Conservation (phyloP, 2,888 invertebrate species). For the Ophion slaviceki region DNA sequence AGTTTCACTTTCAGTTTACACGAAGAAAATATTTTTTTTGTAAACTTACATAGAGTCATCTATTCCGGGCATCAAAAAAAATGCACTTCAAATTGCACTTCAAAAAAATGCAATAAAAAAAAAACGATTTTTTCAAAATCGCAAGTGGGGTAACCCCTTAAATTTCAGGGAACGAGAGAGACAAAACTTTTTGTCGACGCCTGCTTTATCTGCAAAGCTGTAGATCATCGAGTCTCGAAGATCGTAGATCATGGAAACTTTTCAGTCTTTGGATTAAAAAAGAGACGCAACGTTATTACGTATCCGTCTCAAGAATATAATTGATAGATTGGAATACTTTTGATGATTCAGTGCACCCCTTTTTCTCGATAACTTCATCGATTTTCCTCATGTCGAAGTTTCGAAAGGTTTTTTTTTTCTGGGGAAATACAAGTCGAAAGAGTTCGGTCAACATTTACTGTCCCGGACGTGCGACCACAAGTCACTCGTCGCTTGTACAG, state of each 20-base stretch:
- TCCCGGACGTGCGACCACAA: not conserved
- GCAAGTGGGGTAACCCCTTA: too few relatives aligned
- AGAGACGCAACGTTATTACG: not conserved
- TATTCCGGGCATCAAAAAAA: too few relatives aligned
- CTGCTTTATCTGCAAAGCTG: conserved; percentile 6
- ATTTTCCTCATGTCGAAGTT: not conserved
- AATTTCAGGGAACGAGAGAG: conserved; percentile 3
- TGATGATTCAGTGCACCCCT: not conserved
- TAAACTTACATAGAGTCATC: too few relatives aligned
- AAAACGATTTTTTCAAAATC: too few relatives aligned
- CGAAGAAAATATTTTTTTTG: too few relatives aligned
- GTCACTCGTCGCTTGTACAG: not conserved
- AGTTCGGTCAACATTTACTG: not conserved
- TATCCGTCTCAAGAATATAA: not conserved
- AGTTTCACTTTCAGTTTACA: too few relatives aligned
- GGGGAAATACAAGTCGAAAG: not conserved
- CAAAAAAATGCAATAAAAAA: too few relatives aligned
- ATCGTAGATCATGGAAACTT: conserved; percentile 47
- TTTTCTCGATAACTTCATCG: not conserved
- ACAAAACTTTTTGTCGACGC: conserved; percentile 52
- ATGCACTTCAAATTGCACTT: too few relatives aligned
- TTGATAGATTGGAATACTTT: not conserved
- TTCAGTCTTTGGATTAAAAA: not conserved
- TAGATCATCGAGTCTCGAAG: conserved; percentile 25
- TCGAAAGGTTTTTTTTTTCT: not conserved